A percentile compares a stretch with the other conserved stretches of the same genome.
Conservation (phyloP, 1,140 invertebrate species). For the Drosophila mayri region DNA sequence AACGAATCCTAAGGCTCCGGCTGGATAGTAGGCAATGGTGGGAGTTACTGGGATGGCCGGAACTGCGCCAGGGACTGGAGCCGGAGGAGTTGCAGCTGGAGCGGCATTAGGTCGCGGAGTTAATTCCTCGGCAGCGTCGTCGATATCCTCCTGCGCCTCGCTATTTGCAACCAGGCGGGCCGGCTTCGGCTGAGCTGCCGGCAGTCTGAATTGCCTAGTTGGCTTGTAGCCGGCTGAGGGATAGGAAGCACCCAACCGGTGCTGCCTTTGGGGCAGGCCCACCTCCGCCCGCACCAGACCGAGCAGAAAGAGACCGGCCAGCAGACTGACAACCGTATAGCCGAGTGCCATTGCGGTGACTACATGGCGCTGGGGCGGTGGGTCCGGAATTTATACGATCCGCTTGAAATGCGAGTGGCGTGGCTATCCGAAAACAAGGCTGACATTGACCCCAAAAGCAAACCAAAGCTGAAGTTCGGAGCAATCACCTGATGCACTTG, state of each 20-base stretch:
- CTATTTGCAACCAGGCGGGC: slow-evolving; percentile 70
- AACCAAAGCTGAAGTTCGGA: slow-evolving; percentile 17
- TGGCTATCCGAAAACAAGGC: slow-evolving; percentile 36
- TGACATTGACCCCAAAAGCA: slow-evolving; percentile 75
- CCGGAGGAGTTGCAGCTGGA: background rate
- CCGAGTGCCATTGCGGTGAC: slow-evolving; percentile 56
- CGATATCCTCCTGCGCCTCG: slow-evolving; percentile 71
- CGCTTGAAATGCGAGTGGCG: slow-evolving; percentile 56
- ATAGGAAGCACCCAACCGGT: slow-evolving; percentile 15
- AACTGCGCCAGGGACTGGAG: background rate
- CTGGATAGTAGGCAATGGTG: slow-evolving; percentile 69
- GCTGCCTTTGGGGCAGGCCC: slow-evolving; percentile 20
- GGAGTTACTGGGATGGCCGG: slow-evolving; percentile 21
- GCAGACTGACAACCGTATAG: slow-evolving; percentile 34
- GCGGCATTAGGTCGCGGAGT: slow-evolving; percentile 17
- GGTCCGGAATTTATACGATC: slow-evolving; percentile 53
- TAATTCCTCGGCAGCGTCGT: slow-evolving; percentile 66
- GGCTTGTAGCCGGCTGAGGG: slow-evolving; percentile 46
- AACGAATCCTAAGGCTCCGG: slow-evolving; percentile 67
- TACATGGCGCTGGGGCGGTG: slow-evolving; percentile 13
- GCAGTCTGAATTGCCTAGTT: slow-evolving; percentile 27
- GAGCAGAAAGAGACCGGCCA: slow-evolving; percentile 31
- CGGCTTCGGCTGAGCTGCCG: slow-evolving; percentile 49
- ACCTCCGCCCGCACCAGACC: slow-evolving; percentile 37
- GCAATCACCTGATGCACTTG: slow-evolving; percentile 54